A percentile compares a stretch with the other conserved stretches of the same genome.
These are phyloP conservation scores for Hiodon alosoides DNA, from an alignment of 2,113 vertebrate genomes.

Conservation along the genomic window DNA sequence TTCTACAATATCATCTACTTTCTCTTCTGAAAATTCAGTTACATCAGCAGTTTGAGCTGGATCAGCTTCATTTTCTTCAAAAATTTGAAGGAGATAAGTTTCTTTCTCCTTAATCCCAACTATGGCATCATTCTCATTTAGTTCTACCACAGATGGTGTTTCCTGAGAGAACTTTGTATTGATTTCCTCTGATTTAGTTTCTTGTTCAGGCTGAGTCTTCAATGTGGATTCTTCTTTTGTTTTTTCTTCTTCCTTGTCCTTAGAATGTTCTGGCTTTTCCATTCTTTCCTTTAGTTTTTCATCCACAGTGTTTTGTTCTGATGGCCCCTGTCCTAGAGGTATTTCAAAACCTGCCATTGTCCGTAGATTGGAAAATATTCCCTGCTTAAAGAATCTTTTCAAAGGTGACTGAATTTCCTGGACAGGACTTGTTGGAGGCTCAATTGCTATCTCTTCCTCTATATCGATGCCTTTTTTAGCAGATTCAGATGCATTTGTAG, in stretches of 20 bases:
- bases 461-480: too few species aligned
- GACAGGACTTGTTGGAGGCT: conserved; percentile 50
- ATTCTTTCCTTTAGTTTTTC: conserved; percentile 36
- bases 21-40: too few species aligned
- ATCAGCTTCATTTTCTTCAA: too few species aligned
- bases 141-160: conserved; percentile 10
- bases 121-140: conserved; percentile 22
- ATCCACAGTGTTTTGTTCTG: conserved; percentile 30
- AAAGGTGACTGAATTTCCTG: conserved; percentile 67
- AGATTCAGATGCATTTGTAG: conserved; percentile 30
- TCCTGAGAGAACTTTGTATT: conserved; percentile 20
- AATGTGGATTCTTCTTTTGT: conserved; percentile 23
- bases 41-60: too few species aligned
- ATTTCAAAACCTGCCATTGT: conserved; percentile 60
- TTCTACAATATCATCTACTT: too few species aligned
- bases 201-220: conserved; percentile 31
- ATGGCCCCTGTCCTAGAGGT: conserved; percentile 58
- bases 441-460: conserved; percentile 19
- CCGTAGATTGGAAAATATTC: conserved; percentile 74
- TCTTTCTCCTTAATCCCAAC: conserved; percentile 13
- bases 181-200: conserved; percentile 19
- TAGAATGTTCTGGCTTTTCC: conserved; percentile 32
- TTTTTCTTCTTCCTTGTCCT: conserved; percentile 23
- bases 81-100: too few species aligned
- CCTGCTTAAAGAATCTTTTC: conserved; percentile 80